Conservation (phyloP, 2,113 vertebrate species). For the Cephalophus harveyi region DNA sequence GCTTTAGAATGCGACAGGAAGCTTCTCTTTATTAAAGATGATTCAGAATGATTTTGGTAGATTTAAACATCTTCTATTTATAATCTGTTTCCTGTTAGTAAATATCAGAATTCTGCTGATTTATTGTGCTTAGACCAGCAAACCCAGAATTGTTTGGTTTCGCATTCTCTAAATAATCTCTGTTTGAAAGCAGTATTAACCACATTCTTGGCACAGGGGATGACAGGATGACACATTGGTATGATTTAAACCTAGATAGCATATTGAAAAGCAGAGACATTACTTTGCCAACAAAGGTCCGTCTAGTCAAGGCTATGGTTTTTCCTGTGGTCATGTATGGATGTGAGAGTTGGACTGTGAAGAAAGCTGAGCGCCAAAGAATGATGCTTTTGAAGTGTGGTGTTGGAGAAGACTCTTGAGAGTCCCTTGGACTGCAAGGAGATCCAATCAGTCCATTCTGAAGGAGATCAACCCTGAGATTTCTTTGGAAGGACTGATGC, state of each 20-base stretch:
- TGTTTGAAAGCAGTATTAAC: background rate
- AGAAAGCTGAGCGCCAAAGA: fast-evolving
- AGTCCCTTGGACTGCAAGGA: no score
- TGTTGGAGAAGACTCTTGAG: no score
- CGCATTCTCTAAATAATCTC: conserved; percentile 47
- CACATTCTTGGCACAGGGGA: background rate
- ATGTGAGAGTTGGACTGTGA: no score
- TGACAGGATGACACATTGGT: background rate
- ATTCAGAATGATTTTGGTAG: conserved; percentile 46
- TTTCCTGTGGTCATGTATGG: no score
- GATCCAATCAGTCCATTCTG: no score
- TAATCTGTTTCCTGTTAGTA: conserved; percentile 53
- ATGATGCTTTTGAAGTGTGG: no score
- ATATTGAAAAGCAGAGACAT: no score
- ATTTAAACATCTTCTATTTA: conserved; percentile 55
- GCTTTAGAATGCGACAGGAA: conserved; percentile 34
- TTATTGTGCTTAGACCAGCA: conserved; percentile 55
- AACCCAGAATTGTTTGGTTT: conserved; percentile 41
- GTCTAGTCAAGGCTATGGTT: no score
- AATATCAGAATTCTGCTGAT: conserved; percentile 47
- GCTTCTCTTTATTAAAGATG: conserved; percentile 44
- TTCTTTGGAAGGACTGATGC: no score
- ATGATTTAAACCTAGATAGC: background rate
- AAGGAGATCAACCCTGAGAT: no score
- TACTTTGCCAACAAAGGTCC: no score